phyloP scores from a whole-genome alignment of 2,888 invertebrate species.

The Nemotelus nigrinus region DNA sequence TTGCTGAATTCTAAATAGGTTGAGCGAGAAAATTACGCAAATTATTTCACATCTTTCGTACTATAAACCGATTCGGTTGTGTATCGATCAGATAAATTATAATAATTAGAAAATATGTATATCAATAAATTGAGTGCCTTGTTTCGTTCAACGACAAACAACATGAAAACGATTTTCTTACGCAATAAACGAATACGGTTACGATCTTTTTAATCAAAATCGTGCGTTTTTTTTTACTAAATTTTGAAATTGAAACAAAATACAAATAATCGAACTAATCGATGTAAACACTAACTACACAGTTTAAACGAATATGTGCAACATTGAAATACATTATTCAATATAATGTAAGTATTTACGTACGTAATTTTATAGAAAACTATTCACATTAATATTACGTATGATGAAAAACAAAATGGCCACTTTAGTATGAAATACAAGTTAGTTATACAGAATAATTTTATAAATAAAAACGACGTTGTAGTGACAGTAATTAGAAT shows the following conservation, averaged over 20 bases:
- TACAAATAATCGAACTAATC: not conserved
- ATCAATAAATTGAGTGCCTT: constrained; percentile 35
- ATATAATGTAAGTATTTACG: not conserved
- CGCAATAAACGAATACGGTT: not conserved
- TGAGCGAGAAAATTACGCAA: no score
- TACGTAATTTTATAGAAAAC: not conserved
- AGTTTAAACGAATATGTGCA: not conserved
- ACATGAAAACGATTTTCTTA: not conserved
- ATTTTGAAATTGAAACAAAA: not conserved
- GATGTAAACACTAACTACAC: not conserved
- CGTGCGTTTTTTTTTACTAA: not conserved
- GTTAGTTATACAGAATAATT: not conserved
- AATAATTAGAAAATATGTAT: not conserved
- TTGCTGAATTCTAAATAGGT: no score
- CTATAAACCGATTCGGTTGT: no score
- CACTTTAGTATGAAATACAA: constrained; percentile 15
- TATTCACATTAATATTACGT: not conserved
- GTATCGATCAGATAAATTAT: no score
- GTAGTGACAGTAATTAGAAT: not conserved
- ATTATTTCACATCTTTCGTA: no score
- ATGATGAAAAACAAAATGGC: constrained; percentile 1
- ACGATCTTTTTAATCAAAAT: not conserved
- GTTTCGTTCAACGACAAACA: constrained; percentile 8
- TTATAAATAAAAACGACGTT: not conserved
- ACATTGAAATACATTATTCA: not conserved